phyloP scores from a whole-genome alignment of 1,140 invertebrate species.

The Microplitis mediator region DNA sequence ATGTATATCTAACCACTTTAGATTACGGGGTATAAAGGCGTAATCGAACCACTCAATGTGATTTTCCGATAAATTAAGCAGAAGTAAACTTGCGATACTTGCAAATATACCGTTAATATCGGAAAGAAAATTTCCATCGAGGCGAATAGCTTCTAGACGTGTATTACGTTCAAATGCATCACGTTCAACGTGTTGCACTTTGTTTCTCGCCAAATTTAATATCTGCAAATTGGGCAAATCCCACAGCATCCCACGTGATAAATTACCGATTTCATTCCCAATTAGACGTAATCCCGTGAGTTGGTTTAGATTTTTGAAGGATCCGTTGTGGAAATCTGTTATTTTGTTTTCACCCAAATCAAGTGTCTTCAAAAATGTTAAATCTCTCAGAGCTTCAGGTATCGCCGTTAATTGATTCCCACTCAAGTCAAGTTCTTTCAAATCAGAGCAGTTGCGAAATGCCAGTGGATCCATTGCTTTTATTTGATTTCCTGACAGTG shows the following conservation, averaged over 20 bases:
- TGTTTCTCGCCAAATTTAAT: constrained; percentile 85
- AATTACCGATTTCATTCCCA: constrained; percentile 85
- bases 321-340: constrained; percentile 77
- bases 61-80: constrained; percentile 90
- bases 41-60: constrained; percentile 91
- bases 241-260: constrained; percentile 84
- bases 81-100: constrained; percentile 77
- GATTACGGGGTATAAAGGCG: constrained; percentile 82
- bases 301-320: constrained; percentile 82
- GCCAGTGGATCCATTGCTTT: constrained; percentile 79
- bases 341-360: constrained; percentile 89
- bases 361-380: constrained; percentile 82
- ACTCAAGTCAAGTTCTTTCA: constrained; percentile 89
- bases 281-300: constrained; percentile 83
- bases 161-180: constrained; percentile 81
- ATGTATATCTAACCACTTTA: constrained; percentile 90
- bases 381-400: constrained; percentile 80
- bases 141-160: constrained; percentile 79
- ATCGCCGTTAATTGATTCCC: constrained; percentile 82
- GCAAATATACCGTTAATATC: constrained; percentile 87
- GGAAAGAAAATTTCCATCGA: constrained; percentile 85
- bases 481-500: constrained; percentile 83
- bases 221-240: constrained; percentile 82
- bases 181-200: constrained; percentile 80
- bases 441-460: constrained; percentile 87